Base-by-base conservation (phyloP, 1,140 invertebrate genomes). In the Drosophila bocqueti region DNA sequence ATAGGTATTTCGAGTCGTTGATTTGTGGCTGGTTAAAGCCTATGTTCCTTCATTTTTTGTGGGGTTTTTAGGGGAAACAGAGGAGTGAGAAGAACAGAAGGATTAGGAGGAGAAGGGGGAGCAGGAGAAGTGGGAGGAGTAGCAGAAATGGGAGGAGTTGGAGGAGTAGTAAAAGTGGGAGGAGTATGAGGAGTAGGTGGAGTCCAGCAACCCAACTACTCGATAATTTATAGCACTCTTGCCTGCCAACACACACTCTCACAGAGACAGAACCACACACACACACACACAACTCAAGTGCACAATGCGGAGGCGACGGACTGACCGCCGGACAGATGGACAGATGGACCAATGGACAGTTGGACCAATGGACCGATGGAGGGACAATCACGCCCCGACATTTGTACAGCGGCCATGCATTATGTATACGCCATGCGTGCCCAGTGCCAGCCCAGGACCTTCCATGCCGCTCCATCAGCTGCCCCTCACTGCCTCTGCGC, bases 141-240 rank as follows among this genome's bases (percentile, higher is more conserved):
- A 24, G 24, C 24, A 24, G 24, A 24, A 24, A 24, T 24, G 24
- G 3, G 24, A 24, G 24, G 24, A 24, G 24, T 24, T 24, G 24
- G 24, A 24, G 24, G 24, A 24, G 24, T 24, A 24, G 24, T 24
- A 24, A 24, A 24, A 24, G 24, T 24, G 24, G 24, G 2, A 21
- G 3, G 0, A 4, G 29, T 2, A 34, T 2, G 18, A 15, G 21
- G 38, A 31, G 21, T 11, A 11, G 64, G 50, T n/a, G 49, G 9
- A 50, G 50, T 59, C 52, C 60, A 68, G 83, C 76, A 83, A 52
- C 76, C 79, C 75, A 85, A 80, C 83, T 86, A 87, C 83, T 87
- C 83, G 83, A 86, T 86, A 86, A 86, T 86, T 86, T 86, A 86
- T 86, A 83, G 83, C 83, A 87, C 83, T 85, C 76, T 83, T 81